Evolutionary conservation across 2,113 vertebrate genomes (phyloP).

Genomic region (Neogale vison): DNA sequence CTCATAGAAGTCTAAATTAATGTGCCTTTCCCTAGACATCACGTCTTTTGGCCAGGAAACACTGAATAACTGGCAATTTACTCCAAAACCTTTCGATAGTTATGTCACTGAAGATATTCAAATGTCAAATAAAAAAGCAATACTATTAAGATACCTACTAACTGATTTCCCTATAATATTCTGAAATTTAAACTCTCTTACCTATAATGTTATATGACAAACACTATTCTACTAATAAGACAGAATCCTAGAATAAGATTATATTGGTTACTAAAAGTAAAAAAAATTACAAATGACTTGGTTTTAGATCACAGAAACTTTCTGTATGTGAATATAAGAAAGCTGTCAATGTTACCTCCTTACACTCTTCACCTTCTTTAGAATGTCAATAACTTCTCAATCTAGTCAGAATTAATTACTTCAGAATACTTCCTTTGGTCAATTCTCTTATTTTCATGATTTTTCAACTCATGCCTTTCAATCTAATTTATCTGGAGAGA

Average conservation of each 20-base stretch:
- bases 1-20: conserved; percentile 55
- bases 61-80: conserved; percentile 59
- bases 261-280: neutral
- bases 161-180: conserved; percentile 4
- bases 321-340: neutral
- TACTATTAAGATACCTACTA: conserved; percentile 14
- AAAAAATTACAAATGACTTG: conserved; percentile 43
- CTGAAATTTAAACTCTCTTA: conserved; percentile 48
- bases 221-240: conserved; percentile 34
- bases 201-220: neutral
- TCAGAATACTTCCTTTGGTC: conserved; percentile 32
- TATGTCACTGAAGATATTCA: conserved; percentile 42
- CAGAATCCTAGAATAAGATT: conserved; percentile 58
- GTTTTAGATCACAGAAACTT: conserved; percentile 58
- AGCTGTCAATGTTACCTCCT: neutral
- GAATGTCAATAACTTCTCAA: conserved; percentile 34
- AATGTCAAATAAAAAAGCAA: conserved; percentile 59
- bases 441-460: conserved; percentile 42
- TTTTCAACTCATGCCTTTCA: conserved; percentile 45
- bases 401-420: conserved; percentile 30
- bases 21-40: conserved; percentile 53
- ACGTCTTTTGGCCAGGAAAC: conserved; percentile 52
- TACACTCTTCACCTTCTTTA: neutral
- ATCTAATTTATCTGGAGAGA: conserved; percentile 51
- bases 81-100: conserved; percentile 42